Evolutionary conservation across 2,797 vertebrate genomes (phyloP).

Genomic region (Aphelocoma californica): DNA sequence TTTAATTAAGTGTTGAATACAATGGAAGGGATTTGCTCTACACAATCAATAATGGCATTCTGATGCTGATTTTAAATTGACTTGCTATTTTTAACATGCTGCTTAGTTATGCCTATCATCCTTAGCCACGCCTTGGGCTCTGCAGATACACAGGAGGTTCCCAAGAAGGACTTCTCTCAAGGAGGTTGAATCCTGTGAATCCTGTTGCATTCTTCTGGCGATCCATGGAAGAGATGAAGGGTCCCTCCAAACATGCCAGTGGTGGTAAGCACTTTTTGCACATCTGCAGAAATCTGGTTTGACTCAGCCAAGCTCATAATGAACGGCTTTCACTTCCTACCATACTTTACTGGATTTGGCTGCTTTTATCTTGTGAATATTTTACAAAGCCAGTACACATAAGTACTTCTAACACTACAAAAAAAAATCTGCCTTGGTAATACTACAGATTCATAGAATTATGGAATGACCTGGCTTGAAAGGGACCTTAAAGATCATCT

Average conservation of each 20-base stretch:
- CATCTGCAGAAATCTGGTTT: not conserved
- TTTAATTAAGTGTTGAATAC: slow-evolving; percentile 60
- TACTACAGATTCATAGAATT: not conserved
- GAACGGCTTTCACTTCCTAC: not conserved
- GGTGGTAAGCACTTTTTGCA: not conserved
- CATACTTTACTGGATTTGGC: not conserved
- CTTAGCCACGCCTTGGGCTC: not conserved
- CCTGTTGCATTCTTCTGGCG: not conserved
- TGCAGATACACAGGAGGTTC: not conserved
- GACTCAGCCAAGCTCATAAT: not conserved
- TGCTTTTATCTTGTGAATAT: not conserved
- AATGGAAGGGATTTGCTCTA: slow-evolving; percentile 62
- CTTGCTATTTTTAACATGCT: slow-evolving; percentile 54
- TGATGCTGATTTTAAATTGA: slow-evolving; percentile 46
- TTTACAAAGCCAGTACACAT: not conserved
- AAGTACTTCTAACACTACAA: not conserved
- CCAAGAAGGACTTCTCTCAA: not conserved
- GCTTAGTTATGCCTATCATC: not conserved
- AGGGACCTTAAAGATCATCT: not conserved
- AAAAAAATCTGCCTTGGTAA: not conserved
- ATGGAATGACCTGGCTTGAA: not conserved
- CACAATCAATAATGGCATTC: slow-evolving; percentile 56
- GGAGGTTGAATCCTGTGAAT: not conserved
- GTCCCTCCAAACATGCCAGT: not conserved
- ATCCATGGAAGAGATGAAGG: not conserved